Percentiles rank a stretch among this genome's conserved stretches.
These are phyloP conservation scores for Barypeithes pellucidus DNA, from an alignment of 2,888 invertebrate genomes.

Conservation along the genomic window DNA sequence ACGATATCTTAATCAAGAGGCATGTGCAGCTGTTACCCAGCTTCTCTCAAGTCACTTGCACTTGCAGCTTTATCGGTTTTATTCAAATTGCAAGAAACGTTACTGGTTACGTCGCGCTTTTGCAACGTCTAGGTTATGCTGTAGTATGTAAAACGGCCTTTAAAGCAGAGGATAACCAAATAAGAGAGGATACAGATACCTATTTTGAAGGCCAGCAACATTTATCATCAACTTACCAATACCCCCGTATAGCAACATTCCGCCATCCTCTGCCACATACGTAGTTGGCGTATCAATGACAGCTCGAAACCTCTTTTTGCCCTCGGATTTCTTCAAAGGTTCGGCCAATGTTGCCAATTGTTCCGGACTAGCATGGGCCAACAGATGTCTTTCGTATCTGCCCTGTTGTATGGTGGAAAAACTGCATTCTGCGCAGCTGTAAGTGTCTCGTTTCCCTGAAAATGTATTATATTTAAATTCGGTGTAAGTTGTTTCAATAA, in stretches of 20 bases:
- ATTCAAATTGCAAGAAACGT: too few species aligned
- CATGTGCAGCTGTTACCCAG: too few species aligned
- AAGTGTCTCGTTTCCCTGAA: conserved; percentile 35
- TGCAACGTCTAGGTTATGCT: too few species aligned
- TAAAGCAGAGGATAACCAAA: too few species aligned
- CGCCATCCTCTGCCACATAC: neutral
- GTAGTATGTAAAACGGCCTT: too few species aligned
- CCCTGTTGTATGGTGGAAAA: conserved; percentile 44
- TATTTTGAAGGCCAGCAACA: too few species aligned
- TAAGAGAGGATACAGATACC: too few species aligned
- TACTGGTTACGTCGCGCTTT: too few species aligned
- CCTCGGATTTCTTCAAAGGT: conserved; percentile 17
- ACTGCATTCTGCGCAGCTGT: conserved; percentile 41
- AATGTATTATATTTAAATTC: neutral
- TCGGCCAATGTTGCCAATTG: conserved; percentile 6
- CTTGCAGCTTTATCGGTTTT: too few species aligned
- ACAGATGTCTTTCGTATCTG: conserved; percentile 34
- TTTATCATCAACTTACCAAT: neutral
- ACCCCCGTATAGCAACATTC: neutral
- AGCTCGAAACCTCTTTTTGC: conserved; percentile 21
- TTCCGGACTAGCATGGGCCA: conserved; percentile 24
- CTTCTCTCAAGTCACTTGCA: too few species aligned
- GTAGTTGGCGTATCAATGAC: conserved; percentile 31
- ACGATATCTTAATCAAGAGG: too few species aligned
- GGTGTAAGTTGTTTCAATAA: neutral